Base-by-base conservation (phyloP, 1,140 invertebrate species). In the Thaumetopoea pityocampa region DNA sequence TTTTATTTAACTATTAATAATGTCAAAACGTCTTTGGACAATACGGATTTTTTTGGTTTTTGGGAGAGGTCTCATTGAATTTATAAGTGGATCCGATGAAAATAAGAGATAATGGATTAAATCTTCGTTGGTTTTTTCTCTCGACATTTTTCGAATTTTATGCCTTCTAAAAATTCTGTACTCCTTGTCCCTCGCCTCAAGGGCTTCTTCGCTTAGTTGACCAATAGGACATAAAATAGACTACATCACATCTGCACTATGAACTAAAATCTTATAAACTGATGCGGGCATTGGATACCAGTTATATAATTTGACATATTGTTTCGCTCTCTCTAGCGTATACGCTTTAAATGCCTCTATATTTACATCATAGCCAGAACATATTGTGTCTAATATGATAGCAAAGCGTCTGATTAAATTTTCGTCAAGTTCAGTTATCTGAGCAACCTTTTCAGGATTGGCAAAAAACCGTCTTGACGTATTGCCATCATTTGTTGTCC, bases 401-500 rank as follows among this genome's bases (percentile, higher is more conserved):
- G 35, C 22, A 24, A 70, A 60, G 3, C 49, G 29, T 28, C 54
- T 34, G 1, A 40, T 38, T 3, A 51, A 28, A 29, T 47, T 28
- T 49, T 28, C 20, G 50, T 82, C 49, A 14, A 74, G 20, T 5
- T 50, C 49, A 5, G 56, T 60, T 2, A 71, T 66, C 23, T 56
- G 27, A n/a, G 65, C 29, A 51, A 47, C 33, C 5, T 47, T 48
- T 17, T 29, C 41, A 14, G 46, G 35, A 26, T 72, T 28, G 19
- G 15, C 27, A 40, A 68, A 72, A 32, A 74, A 67, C 34, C 54
- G 33, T 29, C 68, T 41, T 3, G 66, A 51, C 5, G 53, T 65
- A 46, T 74, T 72, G 5, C 66, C 66, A 19, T 57, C 52, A 47
- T 71, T 74, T n/a, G 63, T 59, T 11, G 30, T 51, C 7, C 68